These are phyloP conservation scores for Delphinapterus leucas DNA, from an alignment of 2,113 vertebrate genomes.

Conservation along the genomic window DNA sequence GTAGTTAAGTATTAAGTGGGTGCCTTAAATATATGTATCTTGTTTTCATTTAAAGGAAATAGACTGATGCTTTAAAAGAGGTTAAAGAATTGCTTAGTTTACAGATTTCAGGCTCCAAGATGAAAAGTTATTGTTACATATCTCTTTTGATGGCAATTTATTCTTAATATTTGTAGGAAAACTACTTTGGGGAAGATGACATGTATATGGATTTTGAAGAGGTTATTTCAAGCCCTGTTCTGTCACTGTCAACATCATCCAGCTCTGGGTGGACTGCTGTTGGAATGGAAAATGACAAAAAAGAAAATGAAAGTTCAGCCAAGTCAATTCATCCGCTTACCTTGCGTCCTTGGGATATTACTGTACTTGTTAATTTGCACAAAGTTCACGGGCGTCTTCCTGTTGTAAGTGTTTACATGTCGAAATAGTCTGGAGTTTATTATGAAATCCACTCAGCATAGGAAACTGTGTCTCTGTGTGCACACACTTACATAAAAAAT, in stretches of 20 bases:
- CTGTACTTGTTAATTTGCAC: slow-evolving; percentile 95
- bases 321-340: slow-evolving; percentile 88
- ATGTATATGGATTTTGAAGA: slow-evolving; percentile 99
- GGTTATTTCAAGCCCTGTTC: slow-evolving; percentile 90
- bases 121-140: not conserved
- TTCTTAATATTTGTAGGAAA: slow-evolving; percentile 86
- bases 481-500: not conserved
- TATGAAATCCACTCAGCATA: not conserved
- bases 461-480: not conserved
- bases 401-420: slow-evolving; percentile 84
- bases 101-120: not conserved
- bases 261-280: slow-evolving; percentile 95
- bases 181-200: slow-evolving; percentile 99
- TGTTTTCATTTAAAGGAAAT: not conserved
- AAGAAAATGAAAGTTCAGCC: slow-evolving; percentile 81
- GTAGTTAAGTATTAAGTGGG: not conserved
- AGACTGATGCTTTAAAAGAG: not conserved
- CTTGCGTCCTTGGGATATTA: slow-evolving; percentile 97
- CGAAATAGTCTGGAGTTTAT: not conserved
- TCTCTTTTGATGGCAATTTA: not conserved
- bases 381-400: slow-evolving; percentile 96
- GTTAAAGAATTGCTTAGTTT: not conserved
- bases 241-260: slow-evolving; percentile 93
- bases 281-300: slow-evolving; percentile 88
- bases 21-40: not conserved